phyloP scores from a whole-genome alignment of 2,888 invertebrate genomes.

The Lasius fuliginosus region DNA sequence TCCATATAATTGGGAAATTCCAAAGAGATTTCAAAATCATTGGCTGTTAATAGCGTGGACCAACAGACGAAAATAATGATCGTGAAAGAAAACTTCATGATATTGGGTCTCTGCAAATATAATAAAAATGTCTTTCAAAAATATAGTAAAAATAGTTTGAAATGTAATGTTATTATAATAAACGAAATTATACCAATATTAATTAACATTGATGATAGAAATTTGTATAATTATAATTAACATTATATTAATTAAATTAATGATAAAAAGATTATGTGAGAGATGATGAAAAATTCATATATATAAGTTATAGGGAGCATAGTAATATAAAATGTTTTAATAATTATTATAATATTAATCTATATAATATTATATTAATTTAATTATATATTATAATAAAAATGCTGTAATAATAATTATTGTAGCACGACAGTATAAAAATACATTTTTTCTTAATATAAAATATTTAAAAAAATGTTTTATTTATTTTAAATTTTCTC shows the following conservation, averaged over 20 bases:
- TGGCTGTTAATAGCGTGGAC: background rate
- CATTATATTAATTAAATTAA: no score
- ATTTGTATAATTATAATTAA: background rate
- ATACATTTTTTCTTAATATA: background rate
- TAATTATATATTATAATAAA: background rate
- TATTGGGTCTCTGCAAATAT: constrained; percentile 4
- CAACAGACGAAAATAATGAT: background rate
- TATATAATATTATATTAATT: no score
- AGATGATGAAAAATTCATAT: background rate
- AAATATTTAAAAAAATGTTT: background rate
- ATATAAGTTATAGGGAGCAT: background rate
- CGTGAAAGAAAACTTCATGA: background rate
- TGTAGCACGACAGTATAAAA: background rate
- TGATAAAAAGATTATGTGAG: background rate
- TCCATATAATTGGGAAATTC: background rate
- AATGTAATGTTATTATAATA: background rate
- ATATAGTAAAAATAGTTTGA: background rate
- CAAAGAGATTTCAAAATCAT: background rate
- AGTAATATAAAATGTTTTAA: background rate
- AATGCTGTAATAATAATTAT: background rate
- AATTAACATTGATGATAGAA: background rate
- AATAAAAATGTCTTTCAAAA: background rate
- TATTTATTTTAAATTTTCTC: background rate
- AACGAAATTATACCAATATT: background rate
- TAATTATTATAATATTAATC: no score